These are phyloP conservation scores for Coturnix japonica DNA, from an alignment of 2,113 vertebrate genomes.

Conservation along the genomic window DNA sequence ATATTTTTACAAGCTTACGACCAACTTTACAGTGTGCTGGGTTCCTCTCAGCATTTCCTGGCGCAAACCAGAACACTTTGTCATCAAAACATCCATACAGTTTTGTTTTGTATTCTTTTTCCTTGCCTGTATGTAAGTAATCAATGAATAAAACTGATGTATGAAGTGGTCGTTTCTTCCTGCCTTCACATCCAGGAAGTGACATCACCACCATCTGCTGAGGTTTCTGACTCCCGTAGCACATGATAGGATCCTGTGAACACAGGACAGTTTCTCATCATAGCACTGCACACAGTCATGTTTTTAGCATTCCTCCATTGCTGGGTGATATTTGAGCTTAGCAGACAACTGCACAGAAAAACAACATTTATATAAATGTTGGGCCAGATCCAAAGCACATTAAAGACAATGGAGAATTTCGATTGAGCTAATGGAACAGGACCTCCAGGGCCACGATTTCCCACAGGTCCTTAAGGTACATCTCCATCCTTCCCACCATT, in stretches of 20 bases:
- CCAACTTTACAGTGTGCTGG: neutral
- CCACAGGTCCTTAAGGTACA: fast-evolving
- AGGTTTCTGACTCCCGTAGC: neutral
- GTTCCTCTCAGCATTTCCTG: neutral
- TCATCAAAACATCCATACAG: neutral
- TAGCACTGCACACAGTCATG: neutral
- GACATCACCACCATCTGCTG: slow-evolving; percentile 28
- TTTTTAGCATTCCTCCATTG: neutral
- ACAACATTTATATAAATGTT: neutral
- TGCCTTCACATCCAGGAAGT: neutral
- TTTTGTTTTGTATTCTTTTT: neutral
- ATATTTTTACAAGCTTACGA: neutral
- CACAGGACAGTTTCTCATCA: neutral
- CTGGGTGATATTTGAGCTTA: fast-evolving
- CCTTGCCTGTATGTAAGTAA: neutral
- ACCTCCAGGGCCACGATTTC: neutral
- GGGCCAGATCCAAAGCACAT: neutral
- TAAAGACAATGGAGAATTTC: neutral
- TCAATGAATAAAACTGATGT: neutral
- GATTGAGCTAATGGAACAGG: neutral
- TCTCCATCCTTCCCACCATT: neutral
- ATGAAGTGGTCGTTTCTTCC: neutral
- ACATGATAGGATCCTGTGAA: neutral
- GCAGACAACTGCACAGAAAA: neutral
- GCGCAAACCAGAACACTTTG: neutral